Percentiles rank a stretch among this genome's conserved stretches.
phyloP scores from a whole-genome alignment of 1,140 invertebrate genomes.

The Psix sp. region DNA sequence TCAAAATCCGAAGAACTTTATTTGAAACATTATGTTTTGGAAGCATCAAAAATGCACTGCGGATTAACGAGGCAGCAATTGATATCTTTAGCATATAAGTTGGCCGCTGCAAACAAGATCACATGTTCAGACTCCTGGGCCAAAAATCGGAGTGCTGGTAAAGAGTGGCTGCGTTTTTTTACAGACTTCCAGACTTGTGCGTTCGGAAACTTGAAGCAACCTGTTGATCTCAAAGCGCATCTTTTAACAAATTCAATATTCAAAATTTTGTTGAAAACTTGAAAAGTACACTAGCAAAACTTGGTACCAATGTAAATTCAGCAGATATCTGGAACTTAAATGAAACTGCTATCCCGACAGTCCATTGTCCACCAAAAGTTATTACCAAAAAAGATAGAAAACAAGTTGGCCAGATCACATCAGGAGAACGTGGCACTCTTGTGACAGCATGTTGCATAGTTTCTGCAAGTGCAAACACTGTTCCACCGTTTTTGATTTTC shows the following conservation, averaged over 20 bases:
- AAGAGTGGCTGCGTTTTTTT: slow-evolving; percentile 73
- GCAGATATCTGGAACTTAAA: slow-evolving; percentile 62
- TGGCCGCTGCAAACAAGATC: slow-evolving; percentile 57
- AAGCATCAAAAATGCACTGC: slow-evolving; percentile 68
- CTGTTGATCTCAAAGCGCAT: slow-evolving; percentile 65
- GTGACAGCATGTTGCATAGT: slow-evolving; percentile 67
- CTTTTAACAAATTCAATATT: slow-evolving; percentile 70
- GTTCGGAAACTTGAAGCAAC: slow-evolving; percentile 70
- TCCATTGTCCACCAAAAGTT: slow-evolving; percentile 61
- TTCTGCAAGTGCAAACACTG: slow-evolving; percentile 63
- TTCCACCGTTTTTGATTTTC: slow-evolving; percentile 68
- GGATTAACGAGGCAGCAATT: slow-evolving; percentile 62
- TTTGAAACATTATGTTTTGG: no score
- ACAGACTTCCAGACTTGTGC: slow-evolving; percentile 62
- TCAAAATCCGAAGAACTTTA: no score
- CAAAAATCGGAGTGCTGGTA: slow-evolving; percentile 62
- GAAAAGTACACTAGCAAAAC: slow-evolving; percentile 52
- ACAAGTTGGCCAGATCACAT: slow-evolving; percentile 62
- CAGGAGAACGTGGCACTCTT: slow-evolving; percentile 61
- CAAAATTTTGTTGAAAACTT: slow-evolving; percentile 67
- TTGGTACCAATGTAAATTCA: slow-evolving; percentile 28
- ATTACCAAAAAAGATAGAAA: slow-evolving; percentile 56
- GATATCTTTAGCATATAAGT: slow-evolving; percentile 64
- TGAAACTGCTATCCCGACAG: slow-evolving; percentile 59
- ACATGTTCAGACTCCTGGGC: slow-evolving; percentile 57